Base-by-base conservation (phyloP, 2,113 vertebrate genomes). In the Hemichromis elongatus region DNA sequence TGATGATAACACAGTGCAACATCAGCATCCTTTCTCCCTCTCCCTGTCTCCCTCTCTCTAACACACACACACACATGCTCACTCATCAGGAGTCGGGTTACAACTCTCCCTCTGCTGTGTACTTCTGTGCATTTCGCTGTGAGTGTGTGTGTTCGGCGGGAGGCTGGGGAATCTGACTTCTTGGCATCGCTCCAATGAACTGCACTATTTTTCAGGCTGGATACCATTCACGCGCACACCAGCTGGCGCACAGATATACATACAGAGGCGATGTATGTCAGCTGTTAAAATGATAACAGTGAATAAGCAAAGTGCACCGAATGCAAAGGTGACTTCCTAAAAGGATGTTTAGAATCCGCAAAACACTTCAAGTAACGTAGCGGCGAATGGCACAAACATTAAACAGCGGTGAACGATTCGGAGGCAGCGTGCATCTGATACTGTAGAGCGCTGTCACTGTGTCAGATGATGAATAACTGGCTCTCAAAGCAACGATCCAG, bases 1-100 rank as follows among this genome's bases (percentile, higher is more conserved):
- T 91, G 93, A 92, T 91, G 89, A 95, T 93, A 93, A 93, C 90
- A 89, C 86, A 90, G 45, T 92, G 93, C 92, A 91, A 89, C 68
- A 83, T 94, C 94, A 95, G 95, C 95, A 94, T 92, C 90, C 90
- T 90, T 68, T 86, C 79, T 83, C 81, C 53, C 77, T 73, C 56
- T 19, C 61, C 55, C 82, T 19, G 42, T 19, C 82, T 18, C 50
- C 61, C 33, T 28, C 16, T 75, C 70, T 75, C 42, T 52, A 30
- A 52, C 21, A 56, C 79, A 56, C 82, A 77, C 84, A 79, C 61
- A n/a, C 86, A 78, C 84, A 55, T 8, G 11, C 90, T 4, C 90
- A 53, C 80, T 86, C 85, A 85, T 81, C 83, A 88, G 86, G 90
- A 91, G 87, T 95, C 91, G 5, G 82, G 86, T 94, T 94, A 93